Evolutionary conservation across 2,113 vertebrate species (phyloP).

Genomic region (Triplophysa siluroides): DNA sequence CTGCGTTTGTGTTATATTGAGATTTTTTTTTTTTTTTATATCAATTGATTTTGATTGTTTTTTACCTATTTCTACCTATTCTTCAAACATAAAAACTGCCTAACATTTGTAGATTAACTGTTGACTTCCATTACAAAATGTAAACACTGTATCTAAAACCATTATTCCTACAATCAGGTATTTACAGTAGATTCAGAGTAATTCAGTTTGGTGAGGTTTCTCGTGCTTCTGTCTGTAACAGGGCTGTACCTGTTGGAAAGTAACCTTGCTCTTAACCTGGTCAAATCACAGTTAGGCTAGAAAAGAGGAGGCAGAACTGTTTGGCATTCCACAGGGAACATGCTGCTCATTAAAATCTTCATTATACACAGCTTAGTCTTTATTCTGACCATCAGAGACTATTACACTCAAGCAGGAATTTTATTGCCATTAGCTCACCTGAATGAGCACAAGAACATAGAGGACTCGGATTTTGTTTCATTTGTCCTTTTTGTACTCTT

Average conservation of each 20-base stretch:
- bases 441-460: slow-evolving; percentile 38
- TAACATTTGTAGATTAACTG: no score
- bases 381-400: slow-evolving; percentile 69
- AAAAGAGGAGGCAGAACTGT: slow-evolving; percentile 58
- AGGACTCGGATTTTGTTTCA: neutral
- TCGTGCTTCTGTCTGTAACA: neutral
- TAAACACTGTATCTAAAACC: no score
- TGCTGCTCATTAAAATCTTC: slow-evolving; percentile 70
- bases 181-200: no score
- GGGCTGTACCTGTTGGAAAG: slow-evolving; percentile 11
- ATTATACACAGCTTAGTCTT: slow-evolving; percentile 80
- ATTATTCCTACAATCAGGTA: no score
- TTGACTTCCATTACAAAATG: no score
- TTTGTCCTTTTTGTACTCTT: neutral
- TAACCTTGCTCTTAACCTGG: neutral
- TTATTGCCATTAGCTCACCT: slow-evolving; percentile 62
- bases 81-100: no score
- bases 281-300: slow-evolving; percentile 70
- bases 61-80: no score
- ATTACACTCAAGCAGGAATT: slow-evolving; percentile 69
- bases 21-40: no score
- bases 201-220: neutral
- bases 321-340: slow-evolving; percentile 72
- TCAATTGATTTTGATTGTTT: no score
- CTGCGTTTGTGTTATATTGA: no score